Base-by-base conservation (phyloP, 2,797 vertebrate genomes). In the Phylloscopus collybita region DNA sequence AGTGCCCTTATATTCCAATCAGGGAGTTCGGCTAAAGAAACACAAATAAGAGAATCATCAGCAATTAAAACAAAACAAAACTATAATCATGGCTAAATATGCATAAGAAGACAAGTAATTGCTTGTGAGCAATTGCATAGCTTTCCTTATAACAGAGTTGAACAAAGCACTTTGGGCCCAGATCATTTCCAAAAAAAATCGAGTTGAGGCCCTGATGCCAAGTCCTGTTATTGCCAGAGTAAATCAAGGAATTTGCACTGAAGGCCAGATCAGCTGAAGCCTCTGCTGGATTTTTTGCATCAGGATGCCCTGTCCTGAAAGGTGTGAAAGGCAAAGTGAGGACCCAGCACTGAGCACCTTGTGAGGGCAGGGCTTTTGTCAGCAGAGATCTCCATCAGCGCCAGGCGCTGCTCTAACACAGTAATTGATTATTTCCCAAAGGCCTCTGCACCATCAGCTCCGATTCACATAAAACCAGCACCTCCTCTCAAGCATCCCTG, bases 381-480 rank as follows among this genome's bases (percentile, higher is more conserved):
- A 90, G 70, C 78, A 61, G 51, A 84, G 56, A 59, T 95, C 67
- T 80, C 66, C 65, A 45, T 74, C 76, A 81, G 50, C 4, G 0
- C 40, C 60, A 36, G 32, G 8, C 0, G 0, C n/a, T 72, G 30
- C 42, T 80, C 49, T 38, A 42, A 66, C 45, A 36, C 4, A 8
- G 29, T 57, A 95, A 90, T 36, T 83, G 83, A 85, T 94, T 75
- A 70, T 88, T 81, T 91, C 80, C 70, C 73, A 69, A 81, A 90
- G 76, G 51, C 9, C 16, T 78, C 70, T 44, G 50, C 30, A 49
- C 51, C 36, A 88, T 87, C 86, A 92, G 38, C 87, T 81, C 70
- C n/a, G 81, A 69, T 80, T 75, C 73, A 30, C 60, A 34, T 29
- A 42, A 93, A 94, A 70, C 44, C 69, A 57, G 15, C 6, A 1